Evolutionary conservation across 2,113 vertebrate species (phyloP), one percentile per base, ranked within the genome.

Genomic region (Salvator merianae): DNA sequence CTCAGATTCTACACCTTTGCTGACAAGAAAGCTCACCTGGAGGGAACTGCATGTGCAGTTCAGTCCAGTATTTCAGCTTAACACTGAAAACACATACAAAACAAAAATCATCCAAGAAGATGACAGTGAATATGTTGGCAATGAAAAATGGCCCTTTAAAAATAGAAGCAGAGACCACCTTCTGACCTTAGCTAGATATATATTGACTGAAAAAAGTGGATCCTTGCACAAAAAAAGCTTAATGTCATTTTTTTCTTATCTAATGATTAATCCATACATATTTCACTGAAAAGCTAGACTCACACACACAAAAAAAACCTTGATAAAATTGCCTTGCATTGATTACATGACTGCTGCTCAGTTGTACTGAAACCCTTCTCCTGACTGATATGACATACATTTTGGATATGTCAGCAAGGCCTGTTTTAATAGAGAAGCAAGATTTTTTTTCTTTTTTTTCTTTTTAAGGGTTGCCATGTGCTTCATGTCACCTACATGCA

Each of bases 241-340:
- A 65, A 82, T 43, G 59, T 26, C 26, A 65, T 71, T 77, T 71
- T 86, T 63, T 86, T 77, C 66, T 86, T 69, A 77, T 86, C 73
- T 82, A 86, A 77, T 86, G 73, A 82, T 82, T 81, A 82, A 47
- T 77, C 73, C 74, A 78, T 82, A 77, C 28, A 65, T 30, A 86
- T 77, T 82, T 63, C 68, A 78, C n/a, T n/a, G 59, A 72, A 86
- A 78, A 82, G 36, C 72, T 43, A 43, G 76, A 47, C 50, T 63
- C 38, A n/a, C 38, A 47, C 50, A 47, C 38, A n/a, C 38, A 71
- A 63, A 71, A 63, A 28, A 4, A 2, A 77, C 47, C 70, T 76
- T 20, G 10, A 1, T 55, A 30, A 83, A 87, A 63, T 70, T 84
- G 2, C 81, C 34, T 10, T 5, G 16, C 5, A 7, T 79, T 32